Percentiles rank a stretch among this genome's conserved stretches.
phyloP scores from a whole-genome alignment of 1,140 invertebrate genomes.

The Tribolium madens region DNA sequence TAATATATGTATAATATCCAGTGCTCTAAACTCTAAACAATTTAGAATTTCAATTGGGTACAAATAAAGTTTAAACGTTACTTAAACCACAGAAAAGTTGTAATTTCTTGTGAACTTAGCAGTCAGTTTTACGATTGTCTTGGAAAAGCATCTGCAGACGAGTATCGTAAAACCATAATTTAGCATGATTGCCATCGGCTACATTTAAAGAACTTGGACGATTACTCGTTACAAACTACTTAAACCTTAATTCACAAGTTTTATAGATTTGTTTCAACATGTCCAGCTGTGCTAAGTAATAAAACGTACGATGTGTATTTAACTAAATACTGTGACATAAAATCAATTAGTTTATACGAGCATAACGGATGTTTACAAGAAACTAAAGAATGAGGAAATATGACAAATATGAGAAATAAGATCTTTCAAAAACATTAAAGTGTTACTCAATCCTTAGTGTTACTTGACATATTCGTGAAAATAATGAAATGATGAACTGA shows the following conservation, averaged over 20 bases:
- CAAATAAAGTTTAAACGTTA: slow-evolving; percentile 9
- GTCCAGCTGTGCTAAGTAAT: slow-evolving; percentile 23
- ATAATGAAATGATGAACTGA: too few species aligned
- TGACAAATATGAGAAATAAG: neutral
- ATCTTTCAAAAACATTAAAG: neutral
- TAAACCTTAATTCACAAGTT: slow-evolving; percentile 29
- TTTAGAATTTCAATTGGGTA: neutral
- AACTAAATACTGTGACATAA: neutral
- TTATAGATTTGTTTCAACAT: slow-evolving; percentile 19
- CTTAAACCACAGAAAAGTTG: slow-evolving; percentile 15
- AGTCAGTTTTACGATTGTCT: slow-evolving; percentile 28
- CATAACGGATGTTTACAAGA: neutral
- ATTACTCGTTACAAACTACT: slow-evolving; percentile 36
- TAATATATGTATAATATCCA: too few species aligned
- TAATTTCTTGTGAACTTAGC: slow-evolving; percentile 22
- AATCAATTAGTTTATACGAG: neutral
- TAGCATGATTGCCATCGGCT: slow-evolving; percentile 21
- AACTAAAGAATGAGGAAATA: neutral
- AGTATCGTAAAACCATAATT: slow-evolving; percentile 36
- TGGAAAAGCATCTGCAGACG: slow-evolving; percentile 29
- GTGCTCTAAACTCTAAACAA: neutral
- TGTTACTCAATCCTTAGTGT: too few species aligned
- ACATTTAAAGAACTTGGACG: slow-evolving; percentile 11
- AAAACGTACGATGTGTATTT: neutral
- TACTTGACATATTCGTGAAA: too few species aligned